These are phyloP conservation scores for Mizuhopecten yessoensis DNA, from an alignment of 1,140 invertebrate genomes.

Conservation along the genomic window DNA sequence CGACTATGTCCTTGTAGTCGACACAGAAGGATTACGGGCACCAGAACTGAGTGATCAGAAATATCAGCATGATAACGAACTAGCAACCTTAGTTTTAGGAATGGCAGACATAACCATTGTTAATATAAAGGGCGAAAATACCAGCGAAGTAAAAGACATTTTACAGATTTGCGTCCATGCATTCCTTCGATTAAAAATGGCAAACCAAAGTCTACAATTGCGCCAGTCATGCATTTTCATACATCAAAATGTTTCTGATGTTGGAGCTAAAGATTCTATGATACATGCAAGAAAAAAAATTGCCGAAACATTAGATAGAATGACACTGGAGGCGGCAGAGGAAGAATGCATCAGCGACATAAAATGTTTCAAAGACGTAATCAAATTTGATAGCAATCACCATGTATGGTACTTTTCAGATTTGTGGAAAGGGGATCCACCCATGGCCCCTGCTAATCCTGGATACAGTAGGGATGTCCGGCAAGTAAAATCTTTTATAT, in stretches of 20 bases:
- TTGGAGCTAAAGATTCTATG: constrained; percentile 21
- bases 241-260: constrained; percentile 59
- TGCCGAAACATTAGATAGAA: constrained; percentile 41
- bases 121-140: constrained; percentile 54
- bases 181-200: constrained; percentile 54
- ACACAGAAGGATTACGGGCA: constrained; percentile 51
- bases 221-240: constrained; percentile 51
- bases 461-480: constrained; percentile 44
- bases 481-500: neutral
- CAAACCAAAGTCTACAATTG: neutral
- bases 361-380: constrained; percentile 48
- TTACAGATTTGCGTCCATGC: constrained; percentile 60
- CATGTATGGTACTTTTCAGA: constrained; percentile 50
- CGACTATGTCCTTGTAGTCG: constrained; percentile 51
- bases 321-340: constrained; percentile 44
- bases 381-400: constrained; percentile 45
- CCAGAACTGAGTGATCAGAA: constrained; percentile 42
- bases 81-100: constrained; percentile 58
- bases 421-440: constrained; percentile 55
- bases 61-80: constrained; percentile 49
- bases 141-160: constrained; percentile 53
- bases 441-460: constrained; percentile 48
- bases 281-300: constrained; percentile 38
- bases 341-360: constrained; percentile 51
- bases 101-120: constrained; percentile 54